Evolutionary conservation across 2,888 invertebrate genomes (phyloP), one percentile per base, ranked within the genome.

Genomic region (Amphiduros pacificus): DNA sequence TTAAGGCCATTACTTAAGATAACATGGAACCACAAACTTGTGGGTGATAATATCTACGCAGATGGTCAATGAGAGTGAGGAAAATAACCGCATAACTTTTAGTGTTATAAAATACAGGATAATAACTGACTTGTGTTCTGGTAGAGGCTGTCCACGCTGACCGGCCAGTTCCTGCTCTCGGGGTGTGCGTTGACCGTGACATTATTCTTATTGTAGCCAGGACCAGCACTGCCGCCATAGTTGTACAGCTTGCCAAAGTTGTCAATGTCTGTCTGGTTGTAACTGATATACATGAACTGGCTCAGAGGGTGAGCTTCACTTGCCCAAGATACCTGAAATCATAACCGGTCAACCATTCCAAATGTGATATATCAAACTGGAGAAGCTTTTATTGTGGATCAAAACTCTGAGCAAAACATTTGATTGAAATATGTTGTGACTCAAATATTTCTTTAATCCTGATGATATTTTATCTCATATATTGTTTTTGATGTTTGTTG

Each of bases 191-290:
- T 71, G 5, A 31, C 36, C 0, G 77, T 77, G n/a, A 73, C 70
- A 63, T 77, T 77, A 11, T 70, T 69, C 61, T 79, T 79, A 51
- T 73, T 71, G 54, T 74, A 77, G 1, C 78, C 78, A 17, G 76
- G 69, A 61, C 72, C 74, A 14, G 55, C 41, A 9, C 62, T 68
- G 40, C 69, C 65, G 40, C 69, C 65, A 58, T 74, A 75, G 50
- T 72, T 66, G 58, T 77, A 78, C 60, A 65, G 51, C 27, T 62
- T 64, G 44, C 72, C 71, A 70, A 78, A 76, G 28, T 68, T 52
- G 44, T 69, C 67, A 63, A 76, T 76, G 61, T 77, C 76, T 20
- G 70, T 67, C 55, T 77, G 74, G 55, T 77, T 71, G 60, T 75
- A 78, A 2, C 77, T 76, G 56, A 63, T 62, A 60, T 79, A 79